These are phyloP conservation scores for Andrena praecox DNA, from an alignment of 2,888 invertebrate genomes.

Conservation along the genomic window DNA sequence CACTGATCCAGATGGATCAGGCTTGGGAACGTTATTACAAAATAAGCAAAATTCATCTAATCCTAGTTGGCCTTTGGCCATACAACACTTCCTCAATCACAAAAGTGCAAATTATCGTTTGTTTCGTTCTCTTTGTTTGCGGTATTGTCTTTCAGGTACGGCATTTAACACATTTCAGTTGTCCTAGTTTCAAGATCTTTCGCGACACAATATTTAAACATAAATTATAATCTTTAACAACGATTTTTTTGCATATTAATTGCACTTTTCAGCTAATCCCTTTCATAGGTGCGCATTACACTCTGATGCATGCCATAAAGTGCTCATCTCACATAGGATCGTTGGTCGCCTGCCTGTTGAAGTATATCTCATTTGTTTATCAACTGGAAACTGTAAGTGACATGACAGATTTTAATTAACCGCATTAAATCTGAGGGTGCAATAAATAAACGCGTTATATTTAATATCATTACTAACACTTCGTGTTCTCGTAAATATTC, in stretches of 20 bases:
- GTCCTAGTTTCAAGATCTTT: not conserved
- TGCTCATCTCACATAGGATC: not conserved
- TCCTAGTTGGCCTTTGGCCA: slow-evolving; percentile 26
- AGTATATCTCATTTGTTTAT: not conserved
- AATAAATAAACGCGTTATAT: too few species aligned
- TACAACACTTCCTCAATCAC: not conserved
- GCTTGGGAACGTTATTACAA: not conserved
- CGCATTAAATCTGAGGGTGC: not conserved
- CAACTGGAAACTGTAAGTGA: not conserved
- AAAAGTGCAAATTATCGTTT: not conserved
- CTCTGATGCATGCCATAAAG: not conserved
- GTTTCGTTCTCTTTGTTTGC: not conserved
- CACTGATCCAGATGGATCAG: slow-evolving; percentile 7
- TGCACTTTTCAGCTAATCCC: not conserved
- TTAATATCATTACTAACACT: not conserved
- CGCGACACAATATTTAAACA: not conserved
- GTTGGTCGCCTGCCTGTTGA: not conserved
- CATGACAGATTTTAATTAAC: not conserved
- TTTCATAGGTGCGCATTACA: not conserved
- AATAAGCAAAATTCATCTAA: not conserved
- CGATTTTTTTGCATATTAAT: not conserved
- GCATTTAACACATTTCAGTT: not conserved
- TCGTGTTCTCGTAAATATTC: not conserved
- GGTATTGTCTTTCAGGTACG: not conserved
- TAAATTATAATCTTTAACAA: not conserved